Evolutionary conservation across 2,888 invertebrate genomes (phyloP).

Genomic region (Ectropis crepuscularia): DNA sequence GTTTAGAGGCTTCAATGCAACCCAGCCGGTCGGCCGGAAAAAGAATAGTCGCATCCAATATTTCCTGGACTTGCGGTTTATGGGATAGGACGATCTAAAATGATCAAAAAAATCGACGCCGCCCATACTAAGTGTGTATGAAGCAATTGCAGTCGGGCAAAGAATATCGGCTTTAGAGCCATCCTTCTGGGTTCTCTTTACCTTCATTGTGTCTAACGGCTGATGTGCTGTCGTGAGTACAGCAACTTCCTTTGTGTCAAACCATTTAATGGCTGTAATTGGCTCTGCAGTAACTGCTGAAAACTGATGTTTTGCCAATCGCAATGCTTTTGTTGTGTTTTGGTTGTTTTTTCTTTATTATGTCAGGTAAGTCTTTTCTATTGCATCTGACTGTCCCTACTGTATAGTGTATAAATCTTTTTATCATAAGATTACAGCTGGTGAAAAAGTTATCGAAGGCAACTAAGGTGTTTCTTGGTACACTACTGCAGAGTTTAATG

Average conservation of each 20-base stretch:
- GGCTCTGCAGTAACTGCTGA: conserved; percentile 46
- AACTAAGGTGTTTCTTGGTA: conserved; percentile 44
- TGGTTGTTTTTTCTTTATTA: conserved; percentile 43
- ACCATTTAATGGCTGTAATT: conserved; percentile 37
- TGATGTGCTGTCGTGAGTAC: conserved; percentile 46
- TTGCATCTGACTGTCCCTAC: conserved; percentile 49
- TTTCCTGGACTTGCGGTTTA: conserved; percentile 49
- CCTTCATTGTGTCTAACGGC: conserved; percentile 36
- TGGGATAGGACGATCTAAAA: conserved; percentile 52
- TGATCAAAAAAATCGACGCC: conserved; percentile 55
- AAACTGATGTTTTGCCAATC: conserved; percentile 48
- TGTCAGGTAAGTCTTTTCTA: conserved; percentile 46
- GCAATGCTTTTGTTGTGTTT: conserved; percentile 41
- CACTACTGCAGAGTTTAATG: conserved; percentile 36
- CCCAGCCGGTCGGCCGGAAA: too few relatives aligned
- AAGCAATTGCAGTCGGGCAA: conserved; percentile 50
- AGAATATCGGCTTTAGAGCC: conserved; percentile 48
- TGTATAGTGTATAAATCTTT: conserved; percentile 45
- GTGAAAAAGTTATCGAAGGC: conserved; percentile 54
- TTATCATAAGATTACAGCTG: conserved; percentile 40
- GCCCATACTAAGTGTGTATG: conserved; percentile 52
- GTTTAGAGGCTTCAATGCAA: too few relatives aligned
- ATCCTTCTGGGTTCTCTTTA: conserved; percentile 53
- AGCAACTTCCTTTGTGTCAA: not conserved
- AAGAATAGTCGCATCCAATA: conserved; percentile 52